phyloP scores from a whole-genome alignment of 2,888 invertebrate genomes.

The Nomada fabriciana region DNA sequence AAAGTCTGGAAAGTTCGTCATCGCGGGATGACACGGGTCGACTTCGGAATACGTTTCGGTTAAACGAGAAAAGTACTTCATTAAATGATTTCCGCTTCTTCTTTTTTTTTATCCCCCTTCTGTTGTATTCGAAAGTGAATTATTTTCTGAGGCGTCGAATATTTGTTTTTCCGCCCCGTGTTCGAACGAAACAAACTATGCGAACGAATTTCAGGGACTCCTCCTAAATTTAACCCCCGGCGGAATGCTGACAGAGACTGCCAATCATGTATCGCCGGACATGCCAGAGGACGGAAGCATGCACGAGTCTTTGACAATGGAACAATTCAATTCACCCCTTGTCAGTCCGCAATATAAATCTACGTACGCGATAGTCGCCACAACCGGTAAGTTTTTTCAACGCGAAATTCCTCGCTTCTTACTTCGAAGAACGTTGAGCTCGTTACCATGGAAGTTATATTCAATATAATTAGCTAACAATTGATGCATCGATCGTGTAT shows the following conservation, averaged over 20 bases:
- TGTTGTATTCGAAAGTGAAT: background rate
- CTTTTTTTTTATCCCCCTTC: background rate
- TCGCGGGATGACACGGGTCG: slow-evolving; percentile 6
- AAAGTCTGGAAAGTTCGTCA: slow-evolving; percentile 48
- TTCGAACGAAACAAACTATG: slow-evolving; percentile 5
- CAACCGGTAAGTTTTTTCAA: slow-evolving; percentile 74
- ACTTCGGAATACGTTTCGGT: background rate
- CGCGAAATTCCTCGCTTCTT: slow-evolving; percentile 6
- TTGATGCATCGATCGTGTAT: too few species aligned
- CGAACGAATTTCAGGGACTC: slow-evolving; percentile 84
- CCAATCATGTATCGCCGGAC: slow-evolving; percentile 79
- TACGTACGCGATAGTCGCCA: slow-evolving; percentile 85
- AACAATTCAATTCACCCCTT: slow-evolving; percentile 86
- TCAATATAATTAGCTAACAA: background rate
- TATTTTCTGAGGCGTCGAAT: too few species aligned
- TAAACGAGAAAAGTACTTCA: background rate
- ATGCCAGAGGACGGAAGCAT: slow-evolving; percentile 80
- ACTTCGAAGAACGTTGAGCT: background rate
- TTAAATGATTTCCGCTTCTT: background rate
- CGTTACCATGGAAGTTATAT: background rate
- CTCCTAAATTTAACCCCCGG: slow-evolving; percentile 87
- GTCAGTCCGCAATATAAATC: slow-evolving; percentile 85
- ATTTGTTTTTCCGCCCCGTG: background rate
- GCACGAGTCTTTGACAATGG: slow-evolving; percentile 83
- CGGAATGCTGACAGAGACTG: slow-evolving; percentile 81